Percentiles rank a stretch among this genome's conserved stretches.
Evolutionary conservation across 2,888 invertebrate species (phyloP).

Genomic region (Leptarthrus brevirostris): DNA sequence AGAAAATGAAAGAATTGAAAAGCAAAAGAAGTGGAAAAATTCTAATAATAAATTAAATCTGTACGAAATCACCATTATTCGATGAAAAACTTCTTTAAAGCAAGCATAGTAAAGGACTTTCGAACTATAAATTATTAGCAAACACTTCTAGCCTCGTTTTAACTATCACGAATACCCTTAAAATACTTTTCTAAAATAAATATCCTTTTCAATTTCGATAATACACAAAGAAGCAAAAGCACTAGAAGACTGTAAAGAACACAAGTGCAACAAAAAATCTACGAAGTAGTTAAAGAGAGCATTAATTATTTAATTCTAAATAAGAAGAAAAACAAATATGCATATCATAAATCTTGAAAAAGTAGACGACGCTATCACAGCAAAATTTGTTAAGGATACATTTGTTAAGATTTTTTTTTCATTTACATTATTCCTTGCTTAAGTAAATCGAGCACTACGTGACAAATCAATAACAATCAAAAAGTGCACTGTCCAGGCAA

Average conservation of each 20-base stretch:
- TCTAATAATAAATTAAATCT: no score
- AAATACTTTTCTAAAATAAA: no score
- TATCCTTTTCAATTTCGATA: conserved; percentile 2
- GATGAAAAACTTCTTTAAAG: no score
- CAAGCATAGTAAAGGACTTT: no score
- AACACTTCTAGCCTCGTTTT: no score
- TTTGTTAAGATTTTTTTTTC: conserved; percentile 9
- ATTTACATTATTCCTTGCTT: background rate
- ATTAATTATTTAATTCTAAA: conserved; percentile 3
- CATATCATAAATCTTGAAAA: conserved; percentile 11
- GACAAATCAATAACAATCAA: conserved; percentile 8
- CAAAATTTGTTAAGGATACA: conserved; percentile 47
- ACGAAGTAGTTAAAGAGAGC: conserved; percentile 1
- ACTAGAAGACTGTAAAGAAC: background rate
- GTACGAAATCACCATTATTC: no score
- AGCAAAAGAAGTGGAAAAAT: no score
- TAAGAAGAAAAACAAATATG: conserved; percentile 5
- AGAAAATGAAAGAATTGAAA: no score
- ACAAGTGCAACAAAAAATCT: background rate
- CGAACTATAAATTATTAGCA: no score
- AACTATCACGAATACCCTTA: no score
- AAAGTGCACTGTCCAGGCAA: background rate
- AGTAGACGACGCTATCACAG: conserved; percentile 46
- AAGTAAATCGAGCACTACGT: no score
- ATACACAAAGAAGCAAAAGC: conserved; percentile 21